These are phyloP conservation scores for Catocala nupta DNA, from an alignment of 2,888 invertebrate species.

Conservation along the genomic window DNA sequence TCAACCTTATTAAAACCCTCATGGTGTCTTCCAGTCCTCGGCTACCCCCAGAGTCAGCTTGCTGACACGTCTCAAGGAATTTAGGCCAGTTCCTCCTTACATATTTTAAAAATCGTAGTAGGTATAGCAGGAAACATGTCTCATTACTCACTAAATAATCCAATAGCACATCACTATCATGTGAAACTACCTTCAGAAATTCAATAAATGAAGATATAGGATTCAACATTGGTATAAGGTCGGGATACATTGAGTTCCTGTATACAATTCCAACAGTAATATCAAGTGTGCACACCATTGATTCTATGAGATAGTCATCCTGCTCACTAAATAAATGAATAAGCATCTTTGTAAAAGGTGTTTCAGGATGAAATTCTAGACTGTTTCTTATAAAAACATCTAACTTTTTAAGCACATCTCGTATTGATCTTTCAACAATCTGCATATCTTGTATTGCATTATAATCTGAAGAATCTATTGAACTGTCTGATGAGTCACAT, in stretches of 20 bases:
- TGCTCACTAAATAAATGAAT: slow-evolving; percentile 96
- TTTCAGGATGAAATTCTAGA: slow-evolving; percentile 95
- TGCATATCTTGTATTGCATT: slow-evolving; percentile 96
- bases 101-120: slow-evolving; percentile 94
- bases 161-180: slow-evolving; percentile 93
- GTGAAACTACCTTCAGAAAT: slow-evolving; percentile 93
- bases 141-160: slow-evolving; percentile 96
- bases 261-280: slow-evolving; percentile 95
- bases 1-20: slow-evolving; percentile 93
- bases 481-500: slow-evolving; percentile 95
- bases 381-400: slow-evolving; percentile 94
- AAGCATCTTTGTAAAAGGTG: slow-evolving; percentile 95
- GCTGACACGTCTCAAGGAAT: slow-evolving; percentile 92
- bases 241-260: slow-evolving; percentile 93
- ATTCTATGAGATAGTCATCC: slow-evolving; percentile 96
- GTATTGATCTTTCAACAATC: slow-evolving; percentile 94
- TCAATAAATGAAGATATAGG: slow-evolving; percentile 95
- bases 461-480: slow-evolving; percentile 94
- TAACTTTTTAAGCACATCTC: slow-evolving; percentile 93
- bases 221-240: slow-evolving; percentile 93
- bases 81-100: slow-evolving; percentile 94
- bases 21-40: slow-evolving; percentile 93
- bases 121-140: slow-evolving; percentile 95
- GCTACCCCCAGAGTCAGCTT: slow-evolving; percentile 85
- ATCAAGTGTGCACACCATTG: slow-evolving; percentile 96